Base-by-base conservation (phyloP, 2,113 vertebrate genomes). In the Cyphomyrus plagiostoma region DNA sequence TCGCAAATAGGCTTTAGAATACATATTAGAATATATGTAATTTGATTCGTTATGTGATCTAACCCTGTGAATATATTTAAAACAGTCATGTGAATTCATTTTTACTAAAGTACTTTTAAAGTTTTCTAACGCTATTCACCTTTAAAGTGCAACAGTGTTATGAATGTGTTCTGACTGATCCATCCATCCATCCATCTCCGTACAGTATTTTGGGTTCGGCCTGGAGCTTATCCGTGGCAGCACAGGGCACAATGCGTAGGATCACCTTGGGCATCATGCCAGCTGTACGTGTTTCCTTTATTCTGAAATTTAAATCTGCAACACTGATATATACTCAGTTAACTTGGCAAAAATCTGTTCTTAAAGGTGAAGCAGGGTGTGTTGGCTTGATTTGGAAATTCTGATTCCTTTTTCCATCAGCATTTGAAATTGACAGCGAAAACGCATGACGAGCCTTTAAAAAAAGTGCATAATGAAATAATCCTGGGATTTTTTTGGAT, bases 1-100 rank as follows among this genome's bases (percentile, higher is more conserved):
- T 92, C 94, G 52, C 2, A 87, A 84, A 80, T 80, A 80, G 26
- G 35, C 70, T 77, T 77, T 77, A 77, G 6, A 77, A 77, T 39
- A 35, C 35, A 35, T 74, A 74, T 66, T 74, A 50, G 2, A 50
- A 15, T 77, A 23, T 39, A 11, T 30, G 66, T 74, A 35, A 77
- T 39, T 35, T 19, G 15, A 35, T 77, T 39, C 0, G 3, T 77
- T 13, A 77, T 39, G 70, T 2, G 30, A 39, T 39, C 30, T 7
- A 77, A 39, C 70, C 35, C 70, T 77, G 13, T 77, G 13, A 77
- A 77, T 13, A 17, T 30, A 39, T 74, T 74, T 74, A 74, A 74
- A 4, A 5, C 66, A 74, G 70, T 77, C 35, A 30, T 77, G 30
- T 17, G 39, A 66, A 66, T 66, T 66, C 0, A 35, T 17, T 39